Conservation (phyloP, 2,113 vertebrate species). For the Panthera tigris region DNA sequence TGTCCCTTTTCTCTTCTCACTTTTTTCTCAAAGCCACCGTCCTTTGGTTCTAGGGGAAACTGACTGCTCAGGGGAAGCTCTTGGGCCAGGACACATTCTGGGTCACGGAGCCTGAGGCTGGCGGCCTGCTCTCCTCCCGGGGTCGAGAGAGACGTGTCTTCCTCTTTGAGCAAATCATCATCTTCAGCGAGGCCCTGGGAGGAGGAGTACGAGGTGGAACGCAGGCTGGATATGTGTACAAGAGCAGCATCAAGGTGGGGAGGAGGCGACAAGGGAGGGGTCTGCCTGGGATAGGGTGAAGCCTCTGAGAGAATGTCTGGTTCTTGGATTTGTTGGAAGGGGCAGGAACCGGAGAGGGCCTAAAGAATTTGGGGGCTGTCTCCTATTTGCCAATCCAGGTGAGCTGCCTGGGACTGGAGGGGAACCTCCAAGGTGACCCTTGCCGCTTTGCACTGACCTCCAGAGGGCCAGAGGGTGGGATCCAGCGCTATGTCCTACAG, state of each 20-base stretch:
- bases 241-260: slow-evolving; percentile 93
- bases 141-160: slow-evolving; percentile 92
- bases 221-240: slow-evolving; percentile 91
- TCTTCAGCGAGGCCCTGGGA: slow-evolving; percentile 94
- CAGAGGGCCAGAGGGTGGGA: slow-evolving; percentile 86
- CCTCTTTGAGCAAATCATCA: slow-evolving; percentile 95
- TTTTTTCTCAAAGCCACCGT: neutral
- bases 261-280: rapidly evolving
- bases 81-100: slow-evolving; percentile 94
- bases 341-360: neutral
- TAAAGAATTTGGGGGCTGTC: neutral
- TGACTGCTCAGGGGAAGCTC: slow-evolving; percentile 95
- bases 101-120: slow-evolving; percentile 89
- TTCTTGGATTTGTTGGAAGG: neutral
- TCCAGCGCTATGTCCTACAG: slow-evolving; percentile 88
- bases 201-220: slow-evolving; percentile 89
- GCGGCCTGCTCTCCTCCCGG: slow-evolving; percentile 87
- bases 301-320: neutral
- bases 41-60: slow-evolving; percentile 88
- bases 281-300: neutral
- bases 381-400: slow-evolving; percentile 83
- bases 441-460: slow-evolving; percentile 90
- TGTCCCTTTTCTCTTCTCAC: neutral
- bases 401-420: slow-evolving; percentile 92
- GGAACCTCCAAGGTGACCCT: slow-evolving; percentile 84